These are phyloP conservation scores for Trichonephila clavata DNA, from an alignment of 1,140 invertebrate genomes.

Conservation along the genomic window DNA sequence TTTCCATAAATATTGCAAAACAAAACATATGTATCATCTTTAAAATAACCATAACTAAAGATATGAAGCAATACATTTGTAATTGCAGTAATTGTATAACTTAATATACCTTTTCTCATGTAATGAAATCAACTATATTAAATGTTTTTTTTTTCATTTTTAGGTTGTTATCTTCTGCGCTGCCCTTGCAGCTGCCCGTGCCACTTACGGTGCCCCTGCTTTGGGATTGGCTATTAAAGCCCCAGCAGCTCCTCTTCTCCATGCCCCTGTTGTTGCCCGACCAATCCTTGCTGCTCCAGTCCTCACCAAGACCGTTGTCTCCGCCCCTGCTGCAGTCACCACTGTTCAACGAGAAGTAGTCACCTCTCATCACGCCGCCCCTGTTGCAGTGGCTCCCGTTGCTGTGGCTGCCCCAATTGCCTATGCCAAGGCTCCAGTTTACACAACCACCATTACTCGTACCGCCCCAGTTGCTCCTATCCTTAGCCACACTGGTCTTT, in stretches of 20 bases:
- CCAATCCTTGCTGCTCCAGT: not conserved
- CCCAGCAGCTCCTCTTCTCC: slow-evolving; percentile 44
- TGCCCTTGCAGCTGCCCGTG: slow-evolving; percentile 47
- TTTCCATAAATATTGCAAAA: too few relatives aligned
- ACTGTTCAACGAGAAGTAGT: not conserved
- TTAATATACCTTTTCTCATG: too few relatives aligned
- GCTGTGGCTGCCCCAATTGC: not conserved
- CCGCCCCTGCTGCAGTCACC: not conserved
- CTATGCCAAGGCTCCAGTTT: slow-evolving; percentile 20
- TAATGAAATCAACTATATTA: too few relatives aligned
- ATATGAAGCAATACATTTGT: too few relatives aligned
- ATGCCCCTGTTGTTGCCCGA: slow-evolving; percentile 15
- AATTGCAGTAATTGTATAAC: too few relatives aligned
- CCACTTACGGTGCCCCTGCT: not conserved
- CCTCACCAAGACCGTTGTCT: not conserved
- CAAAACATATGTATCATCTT: too few relatives aligned
- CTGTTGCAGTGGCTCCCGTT: not conserved
- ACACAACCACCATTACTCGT: slow-evolving; percentile 27
- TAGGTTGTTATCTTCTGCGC: slow-evolving; percentile 44
- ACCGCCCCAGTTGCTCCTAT: slow-evolving; percentile 63
- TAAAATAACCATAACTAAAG: too few relatives aligned
- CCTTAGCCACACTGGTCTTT: slow-evolving; percentile 46
- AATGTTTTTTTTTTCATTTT: not conserved
- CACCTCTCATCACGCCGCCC: not conserved
- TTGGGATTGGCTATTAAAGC: slow-evolving; percentile 57